Conservation (phyloP, 2,797 vertebrate species). For the Sandelia bainsii region DNA sequence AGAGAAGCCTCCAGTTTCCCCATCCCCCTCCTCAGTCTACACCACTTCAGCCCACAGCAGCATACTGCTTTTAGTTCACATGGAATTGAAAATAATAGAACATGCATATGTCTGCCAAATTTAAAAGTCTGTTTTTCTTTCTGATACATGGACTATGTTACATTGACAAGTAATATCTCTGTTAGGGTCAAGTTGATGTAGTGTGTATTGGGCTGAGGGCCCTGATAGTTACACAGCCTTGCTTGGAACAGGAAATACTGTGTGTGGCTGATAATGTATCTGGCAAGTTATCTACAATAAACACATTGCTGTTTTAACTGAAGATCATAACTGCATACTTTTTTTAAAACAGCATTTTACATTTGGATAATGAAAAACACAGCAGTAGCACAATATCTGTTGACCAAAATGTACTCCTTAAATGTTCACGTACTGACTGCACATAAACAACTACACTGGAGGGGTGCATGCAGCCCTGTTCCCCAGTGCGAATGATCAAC, state of each 20-base stretch:
- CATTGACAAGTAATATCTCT: not conserved
- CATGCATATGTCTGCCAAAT: slow-evolving; percentile 42
- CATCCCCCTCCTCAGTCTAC: slow-evolving; percentile 54
- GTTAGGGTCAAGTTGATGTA: slow-evolving; percentile 1
- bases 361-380: slow-evolving; percentile 10
- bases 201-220: slow-evolving; percentile 7
- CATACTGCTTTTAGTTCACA: slow-evolving; percentile 27
- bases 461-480: slow-evolving; percentile 25
- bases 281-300: slow-evolving; percentile 30
- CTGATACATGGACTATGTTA: not conserved
- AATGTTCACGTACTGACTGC: slow-evolving; percentile 1
- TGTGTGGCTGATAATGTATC: slow-evolving; percentile 51
- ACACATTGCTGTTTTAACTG: slow-evolving; percentile 17
- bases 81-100: slow-evolving; percentile 28
- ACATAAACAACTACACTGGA: slow-evolving; percentile 23
- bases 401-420: slow-evolving; percentile 9
- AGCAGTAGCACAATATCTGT: slow-evolving; percentile 13
- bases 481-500: slow-evolving; percentile 42
- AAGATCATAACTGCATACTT: not conserved
- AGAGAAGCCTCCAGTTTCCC: slow-evolving; percentile 37
- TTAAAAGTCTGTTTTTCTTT: not conserved
- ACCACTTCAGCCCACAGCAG: slow-evolving; percentile 25
- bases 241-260: slow-evolving; percentile 55
- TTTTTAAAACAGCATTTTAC: slow-evolving; percentile 13
- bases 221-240: slow-evolving; percentile 42